Conservation (phyloP, 2,888 invertebrate species). For the Eristalis intricaria region DNA sequence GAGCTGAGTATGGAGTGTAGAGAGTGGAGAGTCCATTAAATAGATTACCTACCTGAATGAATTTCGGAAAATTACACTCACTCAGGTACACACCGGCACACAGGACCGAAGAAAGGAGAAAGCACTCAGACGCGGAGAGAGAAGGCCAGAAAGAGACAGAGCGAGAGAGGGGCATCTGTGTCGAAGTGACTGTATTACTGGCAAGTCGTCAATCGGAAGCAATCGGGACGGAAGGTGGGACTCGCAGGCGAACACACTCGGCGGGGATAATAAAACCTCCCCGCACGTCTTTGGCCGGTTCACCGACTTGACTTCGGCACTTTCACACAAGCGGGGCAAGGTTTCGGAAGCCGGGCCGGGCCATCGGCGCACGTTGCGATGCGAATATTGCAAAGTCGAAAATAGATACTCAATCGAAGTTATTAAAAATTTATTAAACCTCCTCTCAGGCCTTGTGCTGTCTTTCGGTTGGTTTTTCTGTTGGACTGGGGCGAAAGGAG, state of each 20-base stretch:
- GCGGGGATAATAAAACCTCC: slow-evolving; percentile 61
- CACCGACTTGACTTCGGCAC: background rate
- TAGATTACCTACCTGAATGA: slow-evolving; percentile 71
- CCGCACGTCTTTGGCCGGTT: background rate
- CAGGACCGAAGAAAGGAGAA: background rate
- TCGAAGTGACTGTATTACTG: background rate
- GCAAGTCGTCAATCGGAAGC: background rate
- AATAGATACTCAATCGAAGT: slow-evolving; percentile 56
- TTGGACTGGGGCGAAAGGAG: background rate
- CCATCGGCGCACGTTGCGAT: slow-evolving; percentile 9
- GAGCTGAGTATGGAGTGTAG: background rate
- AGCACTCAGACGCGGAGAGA: background rate
- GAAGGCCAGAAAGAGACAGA: background rate
- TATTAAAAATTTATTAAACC: slow-evolving; percentile 63
- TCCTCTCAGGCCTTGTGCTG: slow-evolving; percentile 22
- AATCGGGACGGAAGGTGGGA: slow-evolving; percentile 24
- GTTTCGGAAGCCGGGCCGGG: slow-evolving; percentile 19
- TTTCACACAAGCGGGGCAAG: background rate
- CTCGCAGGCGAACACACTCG: slow-evolving; percentile 56
- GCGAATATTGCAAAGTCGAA: slow-evolving; percentile 41
- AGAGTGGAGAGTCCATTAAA: slow-evolving; percentile 66
- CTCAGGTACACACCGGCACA: background rate
- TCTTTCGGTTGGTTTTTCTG: slow-evolving; percentile 3
- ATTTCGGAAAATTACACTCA: slow-evolving; percentile 64
- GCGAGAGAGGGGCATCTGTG: background rate